phyloP scores from a whole-genome alignment of 2,888 invertebrate genomes.

The Drosophila monieri region DNA sequence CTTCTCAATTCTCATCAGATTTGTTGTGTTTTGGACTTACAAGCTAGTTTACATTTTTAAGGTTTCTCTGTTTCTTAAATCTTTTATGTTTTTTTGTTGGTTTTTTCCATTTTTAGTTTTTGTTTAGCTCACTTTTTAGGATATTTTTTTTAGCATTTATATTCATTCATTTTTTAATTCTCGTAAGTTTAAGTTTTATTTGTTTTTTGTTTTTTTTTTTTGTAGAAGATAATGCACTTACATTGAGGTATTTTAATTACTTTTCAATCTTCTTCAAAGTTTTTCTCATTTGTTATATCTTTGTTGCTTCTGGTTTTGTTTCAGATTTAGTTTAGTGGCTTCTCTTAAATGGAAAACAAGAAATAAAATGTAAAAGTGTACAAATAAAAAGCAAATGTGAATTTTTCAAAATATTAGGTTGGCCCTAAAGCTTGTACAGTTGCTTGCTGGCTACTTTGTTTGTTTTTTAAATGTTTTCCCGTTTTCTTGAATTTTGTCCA shows the following conservation, averaged over 20 bases:
- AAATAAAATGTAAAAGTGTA: not conserved
- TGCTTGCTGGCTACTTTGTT: constrained; percentile 30
- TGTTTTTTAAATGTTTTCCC: constrained; percentile 6
- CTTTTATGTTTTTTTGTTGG: constrained; percentile 29
- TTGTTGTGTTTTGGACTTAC: constrained; percentile 20
- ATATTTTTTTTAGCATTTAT: not conserved
- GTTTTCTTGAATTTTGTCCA: constrained; percentile 32
- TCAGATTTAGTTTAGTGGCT: constrained; percentile 11
- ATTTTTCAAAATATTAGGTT: constrained; percentile 45
- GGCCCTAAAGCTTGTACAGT: constrained; percentile 48
- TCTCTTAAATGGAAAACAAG: constrained; percentile 1
- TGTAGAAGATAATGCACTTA: constrained; percentile 76
- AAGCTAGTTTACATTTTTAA: constrained; percentile 29
- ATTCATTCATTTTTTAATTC: constrained; percentile 40
- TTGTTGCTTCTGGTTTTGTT: constrained; percentile 23
- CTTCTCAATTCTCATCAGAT: constrained; percentile 8
- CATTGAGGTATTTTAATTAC: constrained; percentile 80
- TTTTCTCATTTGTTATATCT: constrained; percentile 18
- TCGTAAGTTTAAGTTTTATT: constrained; percentile 32
- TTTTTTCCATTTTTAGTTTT: not conserved
- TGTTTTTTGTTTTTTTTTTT: constrained; percentile 50
- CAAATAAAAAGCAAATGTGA: constrained; percentile 20
- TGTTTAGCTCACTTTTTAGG: constrained; percentile 27
- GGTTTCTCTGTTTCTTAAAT: constrained; percentile 25
- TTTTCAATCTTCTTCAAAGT: constrained; percentile 75